phyloP scores from a whole-genome alignment of 2,888 invertebrate species.

The Drosophila aldrichi region DNA sequence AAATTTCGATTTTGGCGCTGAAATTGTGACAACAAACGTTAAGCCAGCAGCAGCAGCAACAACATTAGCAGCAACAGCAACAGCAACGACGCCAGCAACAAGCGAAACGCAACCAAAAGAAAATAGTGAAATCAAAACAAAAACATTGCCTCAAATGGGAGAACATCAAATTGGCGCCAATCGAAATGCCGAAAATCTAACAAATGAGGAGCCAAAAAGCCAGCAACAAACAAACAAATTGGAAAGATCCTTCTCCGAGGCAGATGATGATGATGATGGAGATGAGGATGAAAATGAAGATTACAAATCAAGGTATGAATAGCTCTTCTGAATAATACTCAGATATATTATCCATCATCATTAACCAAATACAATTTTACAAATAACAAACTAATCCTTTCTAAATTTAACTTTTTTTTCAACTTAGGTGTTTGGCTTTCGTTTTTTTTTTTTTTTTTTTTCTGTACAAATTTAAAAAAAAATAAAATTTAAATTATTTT shows the following conservation, averaged over 20 bases:
- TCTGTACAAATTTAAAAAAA: not conserved
- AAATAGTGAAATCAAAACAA: conserved; percentile 77
- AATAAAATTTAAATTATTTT: conserved; percentile 8
- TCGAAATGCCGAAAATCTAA: conserved; percentile 31
- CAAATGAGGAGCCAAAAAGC: conserved; percentile 14
- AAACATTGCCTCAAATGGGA: conserved; percentile 70
- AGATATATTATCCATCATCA: not conserved
- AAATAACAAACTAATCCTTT: not conserved
- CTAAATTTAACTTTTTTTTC: not conserved
- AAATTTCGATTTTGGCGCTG: conserved; percentile 83
- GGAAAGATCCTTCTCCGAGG: conserved; percentile 43
- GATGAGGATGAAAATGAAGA: conserved; percentile 55
- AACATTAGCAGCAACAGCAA: conserved; percentile 25
- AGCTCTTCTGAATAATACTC: not conserved
- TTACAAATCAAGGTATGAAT: conserved; percentile 39
- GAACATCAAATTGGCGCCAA: conserved; percentile 75
- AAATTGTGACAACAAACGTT: conserved; percentile 73
- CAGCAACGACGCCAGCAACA: conserved; percentile 53
- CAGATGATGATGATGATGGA: conserved; percentile 61
- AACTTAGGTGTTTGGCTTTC: not conserved
- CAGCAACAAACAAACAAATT: conserved; percentile 26
- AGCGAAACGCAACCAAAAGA: conserved; percentile 70
- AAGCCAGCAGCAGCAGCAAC: conserved; percentile 47
- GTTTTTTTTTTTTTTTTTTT: no score
- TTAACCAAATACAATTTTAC: not conserved